Conservation (phyloP, 1,140 invertebrate species). For the Pectinophora gossypiella region DNA sequence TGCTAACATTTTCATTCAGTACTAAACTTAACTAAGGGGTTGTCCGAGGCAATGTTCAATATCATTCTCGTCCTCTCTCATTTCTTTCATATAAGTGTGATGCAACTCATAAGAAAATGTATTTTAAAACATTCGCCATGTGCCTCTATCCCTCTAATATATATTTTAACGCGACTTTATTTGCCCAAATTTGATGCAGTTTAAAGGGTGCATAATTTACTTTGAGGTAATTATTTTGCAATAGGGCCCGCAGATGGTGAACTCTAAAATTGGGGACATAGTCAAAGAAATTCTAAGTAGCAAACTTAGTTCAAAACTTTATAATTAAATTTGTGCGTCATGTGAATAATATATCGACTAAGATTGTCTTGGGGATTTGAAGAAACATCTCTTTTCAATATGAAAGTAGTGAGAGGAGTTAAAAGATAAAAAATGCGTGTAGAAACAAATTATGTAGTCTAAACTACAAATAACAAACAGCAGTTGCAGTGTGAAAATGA, state of each 20-base stretch:
- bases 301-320: constrained; percentile 44
- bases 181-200: constrained; percentile 64
- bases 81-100: constrained; percentile 27
- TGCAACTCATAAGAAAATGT: constrained; percentile 51
- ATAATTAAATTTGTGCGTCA: constrained; percentile 46
- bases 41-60: constrained; percentile 1
- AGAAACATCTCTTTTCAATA: too few species aligned
- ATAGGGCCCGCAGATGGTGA: constrained; percentile 64
- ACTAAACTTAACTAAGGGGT: too few species aligned
- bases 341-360: constrained; percentile 36
- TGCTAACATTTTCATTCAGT: too few species aligned
- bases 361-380: neutral
- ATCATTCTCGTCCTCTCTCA: constrained; percentile 30
- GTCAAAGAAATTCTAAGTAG: constrained; percentile 44
- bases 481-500: neutral
- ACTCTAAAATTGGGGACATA: constrained; percentile 36
- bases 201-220: constrained; percentile 73
- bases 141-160: constrained; percentile 43
- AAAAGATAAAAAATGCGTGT: too few species aligned
- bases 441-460: too few species aligned
- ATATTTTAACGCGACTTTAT: constrained; percentile 57
- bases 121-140: constrained; percentile 53
- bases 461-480: neutral
- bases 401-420: too few species aligned
- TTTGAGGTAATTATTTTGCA: constrained; percentile 68